Evolutionary conservation across 2,113 vertebrate species (phyloP).

Genomic region (Halichoerus grypus): DNA sequence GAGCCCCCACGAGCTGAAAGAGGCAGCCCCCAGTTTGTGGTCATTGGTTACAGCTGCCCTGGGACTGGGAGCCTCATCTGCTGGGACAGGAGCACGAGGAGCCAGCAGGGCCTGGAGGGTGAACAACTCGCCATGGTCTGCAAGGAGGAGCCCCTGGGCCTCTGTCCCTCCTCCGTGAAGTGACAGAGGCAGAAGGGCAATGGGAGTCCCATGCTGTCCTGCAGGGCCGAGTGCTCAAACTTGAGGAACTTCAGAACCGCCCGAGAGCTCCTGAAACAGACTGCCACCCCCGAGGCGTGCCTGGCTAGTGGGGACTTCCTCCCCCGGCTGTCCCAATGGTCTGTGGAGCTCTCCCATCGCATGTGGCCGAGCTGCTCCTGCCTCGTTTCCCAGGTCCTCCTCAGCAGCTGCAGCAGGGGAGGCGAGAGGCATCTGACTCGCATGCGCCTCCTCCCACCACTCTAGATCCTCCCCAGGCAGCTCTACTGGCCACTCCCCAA

Average conservation of each 20-base stretch:
- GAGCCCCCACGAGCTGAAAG: neutral
- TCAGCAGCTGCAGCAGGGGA: neutral
- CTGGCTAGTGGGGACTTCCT: neutral
- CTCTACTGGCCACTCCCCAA: neutral
- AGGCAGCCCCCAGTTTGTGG: neutral
- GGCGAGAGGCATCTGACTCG: neutral
- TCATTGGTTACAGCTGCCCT: neutral
- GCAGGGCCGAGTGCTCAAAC: neutral
- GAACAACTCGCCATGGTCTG: neutral
- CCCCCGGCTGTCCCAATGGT: neutral
- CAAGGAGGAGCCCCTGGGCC: neutral
- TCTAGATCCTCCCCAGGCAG: neutral
- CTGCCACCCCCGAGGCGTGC: neutral
- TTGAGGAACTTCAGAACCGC: neutral
- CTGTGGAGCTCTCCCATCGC: neutral
- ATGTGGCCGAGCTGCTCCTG: neutral
- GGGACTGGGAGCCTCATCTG: accelerated
- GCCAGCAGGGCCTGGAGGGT: accelerated
- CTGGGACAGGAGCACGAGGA: too few relatives aligned
- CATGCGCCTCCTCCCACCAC: neutral
- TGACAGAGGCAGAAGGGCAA: neutral
- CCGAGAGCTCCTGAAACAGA: neutral
- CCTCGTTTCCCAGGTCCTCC: neutral
- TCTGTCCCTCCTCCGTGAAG: neutral
- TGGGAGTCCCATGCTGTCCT: neutral